A percentile compares a stretch with the other conserved stretches of the same genome.
Evolutionary conservation across 2,888 invertebrate genomes (phyloP).

Genomic region (Lumbricus terrestris): DNA sequence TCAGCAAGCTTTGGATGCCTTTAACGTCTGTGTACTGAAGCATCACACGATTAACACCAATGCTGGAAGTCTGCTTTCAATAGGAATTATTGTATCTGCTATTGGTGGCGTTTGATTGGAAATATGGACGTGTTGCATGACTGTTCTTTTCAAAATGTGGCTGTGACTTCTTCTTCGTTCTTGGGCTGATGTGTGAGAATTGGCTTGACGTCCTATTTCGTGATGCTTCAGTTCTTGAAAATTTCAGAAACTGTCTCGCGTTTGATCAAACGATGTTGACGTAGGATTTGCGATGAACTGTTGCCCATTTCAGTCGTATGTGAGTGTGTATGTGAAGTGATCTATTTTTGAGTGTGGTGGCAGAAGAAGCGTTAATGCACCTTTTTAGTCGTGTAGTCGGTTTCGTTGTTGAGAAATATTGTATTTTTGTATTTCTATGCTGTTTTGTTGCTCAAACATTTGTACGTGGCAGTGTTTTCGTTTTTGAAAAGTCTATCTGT

Average conservation of each 20-base stretch:
- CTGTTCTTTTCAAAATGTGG: not conserved
- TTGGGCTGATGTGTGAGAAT: not conserved
- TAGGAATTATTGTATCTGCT: not conserved
- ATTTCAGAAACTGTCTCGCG: not conserved
- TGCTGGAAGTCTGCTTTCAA: not conserved
- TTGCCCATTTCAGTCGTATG: not conserved
- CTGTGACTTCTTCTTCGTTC: not conserved
- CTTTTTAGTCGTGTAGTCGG: not conserved
- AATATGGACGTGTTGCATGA: no score
- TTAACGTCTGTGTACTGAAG: not conserved
- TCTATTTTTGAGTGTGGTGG: no score
- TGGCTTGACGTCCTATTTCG: not conserved
- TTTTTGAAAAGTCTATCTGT: not conserved
- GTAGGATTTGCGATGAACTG: not conserved
- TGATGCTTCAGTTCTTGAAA: not conserved
- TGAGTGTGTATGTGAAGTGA: no score
- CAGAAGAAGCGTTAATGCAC: not conserved
- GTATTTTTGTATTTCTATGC: conserved; percentile 3
- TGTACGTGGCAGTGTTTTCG: not conserved
- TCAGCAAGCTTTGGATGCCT: not conserved
- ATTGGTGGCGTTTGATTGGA: not conserved
- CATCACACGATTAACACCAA: not conserved
- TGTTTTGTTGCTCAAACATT: conserved; percentile 3
- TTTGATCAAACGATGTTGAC: not conserved
- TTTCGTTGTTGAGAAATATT: not conserved